Base-by-base conservation (phyloP, 2,888 invertebrate species). In the Nysson spinosus region DNA sequence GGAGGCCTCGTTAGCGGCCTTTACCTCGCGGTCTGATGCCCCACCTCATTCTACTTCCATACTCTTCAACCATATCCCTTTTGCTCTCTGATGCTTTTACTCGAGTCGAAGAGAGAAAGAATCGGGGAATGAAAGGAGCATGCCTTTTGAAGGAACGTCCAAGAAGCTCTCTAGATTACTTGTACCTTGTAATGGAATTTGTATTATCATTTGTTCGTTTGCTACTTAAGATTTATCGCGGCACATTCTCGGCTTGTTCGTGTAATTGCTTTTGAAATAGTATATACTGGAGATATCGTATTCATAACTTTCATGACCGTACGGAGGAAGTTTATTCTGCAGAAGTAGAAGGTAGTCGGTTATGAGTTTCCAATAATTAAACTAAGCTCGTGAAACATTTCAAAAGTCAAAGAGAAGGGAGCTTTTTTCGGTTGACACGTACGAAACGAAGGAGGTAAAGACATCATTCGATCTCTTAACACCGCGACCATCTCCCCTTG, bases 1-100 rank as follows among this genome's bases (percentile, higher is more conserved):
- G 57, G 64, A 72, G 73, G 61, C 69, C 77, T 79, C 79, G 79
- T 79, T 80, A 79, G 70, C 71, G 71, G 65, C 73, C 60, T 74
- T 70, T 74, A 63, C 66, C 62, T 70, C 65, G 65, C 66, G 63
- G 72, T 64, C 61, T 55, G 46, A 6, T 47, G 22, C 50, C 42
- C 34, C 34, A 11, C 46, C 43, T 35, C 32, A 12, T 6, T 7
- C 16, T 17, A 22, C 12, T 32, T 9, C 7, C 4, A 5, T 19
- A n/a, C 39, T 14, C 14, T 6, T 34, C 12, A 24, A 16, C 30
- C 35, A 22, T 19, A 9, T 17, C 37, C 54, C 58, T 54, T 54
- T 64, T 58, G 34, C 51, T 51, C 47, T 30, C 43, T n/a, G 30
- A 5, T 26, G 19, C 30, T 46, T 11, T 35, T 46, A 34, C 20